These are phyloP conservation scores for Sialis fuliginosa DNA, from an alignment of 2,888 invertebrate genomes.

Conservation along the genomic window DNA sequence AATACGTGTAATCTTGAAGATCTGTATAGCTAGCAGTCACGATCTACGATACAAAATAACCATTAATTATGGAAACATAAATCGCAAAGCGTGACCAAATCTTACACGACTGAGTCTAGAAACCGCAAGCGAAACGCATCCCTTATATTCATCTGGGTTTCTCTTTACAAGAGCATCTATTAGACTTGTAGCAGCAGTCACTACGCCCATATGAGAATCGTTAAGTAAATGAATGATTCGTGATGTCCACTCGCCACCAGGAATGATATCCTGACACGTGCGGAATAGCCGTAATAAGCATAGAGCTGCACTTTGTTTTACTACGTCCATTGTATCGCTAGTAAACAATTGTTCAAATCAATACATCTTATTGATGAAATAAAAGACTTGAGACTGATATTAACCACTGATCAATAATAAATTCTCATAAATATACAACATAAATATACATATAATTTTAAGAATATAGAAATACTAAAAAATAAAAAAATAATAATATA, in stretches of 20 bases:
- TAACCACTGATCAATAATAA: constrained; percentile 12
- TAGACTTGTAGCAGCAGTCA: constrained; percentile 93
- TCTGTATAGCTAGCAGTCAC: constrained; percentile 98
- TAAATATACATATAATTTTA: no score
- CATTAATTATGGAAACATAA: constrained; percentile 3
- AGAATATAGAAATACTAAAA: no score
- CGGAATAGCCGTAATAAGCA: constrained; percentile 87
- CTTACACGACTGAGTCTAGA: constrained; percentile 80
- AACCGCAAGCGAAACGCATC: constrained; percentile 94
- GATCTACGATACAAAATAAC: constrained; percentile 40
- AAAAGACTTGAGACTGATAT: constrained; percentile 8
- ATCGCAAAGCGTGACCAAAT: constrained; percentile 6
- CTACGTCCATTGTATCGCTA: constrained; percentile 97
- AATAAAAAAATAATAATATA: neutral
- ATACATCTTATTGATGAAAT: neutral
- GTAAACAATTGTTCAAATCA: constrained; percentile 8
- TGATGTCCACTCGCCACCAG: constrained; percentile 97
- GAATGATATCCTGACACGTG: constrained; percentile 90
- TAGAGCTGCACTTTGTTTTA: constrained; percentile 97
- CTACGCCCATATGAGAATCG: constrained; percentile 99
- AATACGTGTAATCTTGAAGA: constrained; percentile 98
- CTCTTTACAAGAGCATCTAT: constrained; percentile 97
- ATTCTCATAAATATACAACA: constrained; percentile 2
- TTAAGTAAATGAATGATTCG: constrained; percentile 95
- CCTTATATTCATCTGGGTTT: constrained; percentile 98